Evolutionary conservation across 2,113 vertebrate species (phyloP).

Genomic region (Porphyrio hochstetteri): DNA sequence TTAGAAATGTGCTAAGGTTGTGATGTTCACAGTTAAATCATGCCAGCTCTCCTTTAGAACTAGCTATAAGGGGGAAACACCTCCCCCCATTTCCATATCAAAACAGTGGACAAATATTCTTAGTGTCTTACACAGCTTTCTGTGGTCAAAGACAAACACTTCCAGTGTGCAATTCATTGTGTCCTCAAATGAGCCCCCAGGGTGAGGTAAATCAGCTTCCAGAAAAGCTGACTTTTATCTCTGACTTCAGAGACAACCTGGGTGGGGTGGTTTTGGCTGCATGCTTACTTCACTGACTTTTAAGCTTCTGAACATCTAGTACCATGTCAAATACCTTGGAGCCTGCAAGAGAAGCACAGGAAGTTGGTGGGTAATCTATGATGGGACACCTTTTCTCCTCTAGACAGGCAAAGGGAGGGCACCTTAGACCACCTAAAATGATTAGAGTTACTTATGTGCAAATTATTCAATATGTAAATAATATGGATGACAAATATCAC

Average conservation of each 20-base stretch:
- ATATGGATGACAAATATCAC: not conserved
- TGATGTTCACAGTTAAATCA: not conserved
- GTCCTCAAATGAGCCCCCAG: not conserved
- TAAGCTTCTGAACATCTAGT: not conserved
- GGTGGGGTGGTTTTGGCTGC: rapidly evolving
- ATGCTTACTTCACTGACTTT: not conserved
- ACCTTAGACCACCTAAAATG: not conserved
- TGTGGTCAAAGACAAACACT: not conserved
- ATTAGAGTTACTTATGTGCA: not conserved
- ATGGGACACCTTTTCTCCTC: not conserved
- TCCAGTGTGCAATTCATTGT: not conserved
- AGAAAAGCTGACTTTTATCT: not conserved
- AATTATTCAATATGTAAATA: not conserved
- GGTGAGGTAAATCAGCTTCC: not conserved
- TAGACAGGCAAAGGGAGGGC: not conserved
- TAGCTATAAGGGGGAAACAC: not conserved
- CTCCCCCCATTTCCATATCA: not conserved
- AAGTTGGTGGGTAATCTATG: not conserved
- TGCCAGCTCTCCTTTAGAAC: not conserved
- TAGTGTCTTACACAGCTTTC: not conserved
- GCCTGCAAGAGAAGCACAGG: not conserved
- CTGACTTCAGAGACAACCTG: not conserved
- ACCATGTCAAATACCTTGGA: not conserved
- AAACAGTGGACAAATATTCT: not conserved
- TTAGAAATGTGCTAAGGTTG: not conserved